Percentiles rank a stretch among this genome's conserved stretches.
These are phyloP conservation scores for Orchesellides sinensis DNA, from an alignment of 2,888 invertebrate genomes.

Conservation along the genomic window DNA sequence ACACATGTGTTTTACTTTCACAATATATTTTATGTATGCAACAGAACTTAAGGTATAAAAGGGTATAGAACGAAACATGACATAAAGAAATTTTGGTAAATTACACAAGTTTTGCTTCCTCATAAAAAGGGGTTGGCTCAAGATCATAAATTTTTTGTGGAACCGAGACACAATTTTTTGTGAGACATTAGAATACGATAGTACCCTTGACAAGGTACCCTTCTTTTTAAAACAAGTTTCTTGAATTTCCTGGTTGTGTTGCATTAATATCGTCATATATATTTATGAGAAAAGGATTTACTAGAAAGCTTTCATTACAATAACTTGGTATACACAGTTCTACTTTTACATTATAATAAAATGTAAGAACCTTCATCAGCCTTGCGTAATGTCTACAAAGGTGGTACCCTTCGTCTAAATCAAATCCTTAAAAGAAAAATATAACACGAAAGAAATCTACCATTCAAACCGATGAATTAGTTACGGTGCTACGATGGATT, in stretches of 20 bases:
- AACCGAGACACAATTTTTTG: constrained; percentile 33
- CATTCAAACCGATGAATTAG: constrained; percentile 23
- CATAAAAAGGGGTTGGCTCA: constrained; percentile 60
- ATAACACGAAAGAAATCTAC: constrained; percentile 8
- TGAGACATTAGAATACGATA: constrained; percentile 5
- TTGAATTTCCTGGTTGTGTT: constrained; percentile 21
- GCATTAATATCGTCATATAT: too few relatives aligned
- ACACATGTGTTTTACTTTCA: constrained; percentile 24
- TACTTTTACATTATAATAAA: constrained; percentile 40
- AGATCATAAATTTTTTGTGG: constrained; percentile 51
- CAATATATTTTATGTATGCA: too few relatives aligned
- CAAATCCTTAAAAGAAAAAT: constrained; percentile 16
- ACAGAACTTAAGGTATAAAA: too few relatives aligned
- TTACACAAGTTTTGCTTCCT: constrained; percentile 61
- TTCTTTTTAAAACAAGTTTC: constrained; percentile 1
- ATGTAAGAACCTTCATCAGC: constrained; percentile 46
- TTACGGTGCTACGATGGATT: constrained; percentile 13
- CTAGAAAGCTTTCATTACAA: neutral
- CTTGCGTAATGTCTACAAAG: constrained; percentile 41
- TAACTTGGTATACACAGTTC: neutral
- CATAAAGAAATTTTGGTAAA: constrained; percentile 48
- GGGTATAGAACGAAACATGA: constrained; percentile 1
- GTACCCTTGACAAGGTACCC: constrained; percentile 49
- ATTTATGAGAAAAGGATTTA: neutral
- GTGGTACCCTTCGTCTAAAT: constrained; percentile 55